These are phyloP conservation scores for Drosophila anomalata DNA, from an alignment of 2,888 invertebrate genomes.

Conservation along the genomic window DNA sequence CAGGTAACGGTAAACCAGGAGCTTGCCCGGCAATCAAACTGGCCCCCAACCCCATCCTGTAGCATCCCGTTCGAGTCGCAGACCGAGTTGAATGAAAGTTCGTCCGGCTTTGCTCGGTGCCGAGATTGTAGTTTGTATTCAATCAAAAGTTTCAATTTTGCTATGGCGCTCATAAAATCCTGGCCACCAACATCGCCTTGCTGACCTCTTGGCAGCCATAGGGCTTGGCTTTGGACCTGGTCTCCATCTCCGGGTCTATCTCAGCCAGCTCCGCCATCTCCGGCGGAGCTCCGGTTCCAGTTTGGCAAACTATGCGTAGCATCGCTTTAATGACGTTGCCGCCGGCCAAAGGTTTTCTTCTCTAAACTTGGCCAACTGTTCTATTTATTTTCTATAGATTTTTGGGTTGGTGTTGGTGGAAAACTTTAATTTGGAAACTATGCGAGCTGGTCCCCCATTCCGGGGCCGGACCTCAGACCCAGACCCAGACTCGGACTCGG, in stretches of 20 bases:
- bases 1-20: slow-evolving; percentile 42
- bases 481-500: background rate
- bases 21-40: slow-evolving; percentile 36
- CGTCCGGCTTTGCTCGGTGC: slow-evolving; percentile 22
- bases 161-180: slow-evolving; percentile 56
- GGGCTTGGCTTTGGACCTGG: slow-evolving; percentile 21
- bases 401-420: slow-evolving; percentile 21
- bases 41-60: slow-evolving; percentile 3
- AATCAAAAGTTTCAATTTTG: slow-evolving; percentile 77
- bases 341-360: slow-evolving; percentile 30
- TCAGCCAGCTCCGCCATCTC: background rate
- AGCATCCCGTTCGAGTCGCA: slow-evolving; percentile 13
- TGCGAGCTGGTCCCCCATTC: slow-evolving; percentile 30
- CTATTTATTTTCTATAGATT: slow-evolving; percentile 38
- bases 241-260: background rate
- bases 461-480: background rate
- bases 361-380: slow-evolving; percentile 29
- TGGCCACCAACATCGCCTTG: slow-evolving; percentile 19
- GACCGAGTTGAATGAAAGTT: slow-evolving; percentile 46
- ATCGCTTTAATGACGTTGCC: slow-evolving; percentile 69
- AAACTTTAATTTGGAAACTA: slow-evolving; percentile 72
- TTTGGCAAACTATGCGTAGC: slow-evolving; percentile 63
- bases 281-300: slow-evolving; percentile 31
- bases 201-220: slow-evolving; percentile 44
- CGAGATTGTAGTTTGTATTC: slow-evolving; percentile 74